Evolutionary conservation across 1,140 invertebrate species (phyloP).

Genomic region (Vollenhovia emeryi): DNA sequence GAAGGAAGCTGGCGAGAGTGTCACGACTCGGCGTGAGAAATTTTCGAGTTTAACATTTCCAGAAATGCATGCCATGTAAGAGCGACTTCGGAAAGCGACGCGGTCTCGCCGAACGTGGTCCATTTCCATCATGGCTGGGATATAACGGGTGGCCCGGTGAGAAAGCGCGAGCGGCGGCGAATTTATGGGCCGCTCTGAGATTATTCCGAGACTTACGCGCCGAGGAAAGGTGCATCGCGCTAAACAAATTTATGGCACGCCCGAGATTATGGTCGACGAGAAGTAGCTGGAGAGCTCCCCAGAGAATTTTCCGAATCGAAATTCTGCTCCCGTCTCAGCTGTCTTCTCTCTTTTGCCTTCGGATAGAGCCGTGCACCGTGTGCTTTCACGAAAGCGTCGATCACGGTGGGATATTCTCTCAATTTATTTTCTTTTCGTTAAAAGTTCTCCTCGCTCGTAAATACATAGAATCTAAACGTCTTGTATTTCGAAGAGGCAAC

Average conservation of each 20-base stretch:
- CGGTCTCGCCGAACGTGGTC: slow-evolving; percentile 10
- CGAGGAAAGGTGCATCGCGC: slow-evolving; percentile 57
- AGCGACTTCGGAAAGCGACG: not conserved
- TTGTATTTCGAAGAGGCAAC: not conserved
- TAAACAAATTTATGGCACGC: slow-evolving; percentile 60
- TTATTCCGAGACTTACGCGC: slow-evolving; percentile 59
- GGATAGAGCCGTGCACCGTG: not conserved
- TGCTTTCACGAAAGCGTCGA: slow-evolving; percentile 42
- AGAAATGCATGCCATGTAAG: not conserved
- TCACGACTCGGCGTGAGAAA: not conserved
- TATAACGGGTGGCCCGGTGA: slow-evolving; percentile 35
- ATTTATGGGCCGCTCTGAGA: slow-evolving; percentile 55
- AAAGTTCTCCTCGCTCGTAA: not conserved
- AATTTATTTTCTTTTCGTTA: slow-evolving; percentile 33
- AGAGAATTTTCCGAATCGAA: slow-evolving; percentile 46
- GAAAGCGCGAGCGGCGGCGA: slow-evolving; percentile 35
- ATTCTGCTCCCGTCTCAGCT: slow-evolving; percentile 31
- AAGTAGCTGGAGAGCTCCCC: slow-evolving; percentile 42
- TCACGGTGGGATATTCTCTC: slow-evolving; percentile 19
- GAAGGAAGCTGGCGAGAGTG: not conserved
- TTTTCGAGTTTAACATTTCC: slow-evolving; percentile 45
- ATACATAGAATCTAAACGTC: slow-evolving; percentile 28
- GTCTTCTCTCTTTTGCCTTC: slow-evolving; percentile 15
- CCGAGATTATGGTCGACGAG: slow-evolving; percentile 56
- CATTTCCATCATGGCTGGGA: slow-evolving; percentile 26